Evolutionary conservation across 2,888 invertebrate genomes (phyloP), one percentile per base, ranked within the genome.

Genomic region (Dynastes hyllus): DNA sequence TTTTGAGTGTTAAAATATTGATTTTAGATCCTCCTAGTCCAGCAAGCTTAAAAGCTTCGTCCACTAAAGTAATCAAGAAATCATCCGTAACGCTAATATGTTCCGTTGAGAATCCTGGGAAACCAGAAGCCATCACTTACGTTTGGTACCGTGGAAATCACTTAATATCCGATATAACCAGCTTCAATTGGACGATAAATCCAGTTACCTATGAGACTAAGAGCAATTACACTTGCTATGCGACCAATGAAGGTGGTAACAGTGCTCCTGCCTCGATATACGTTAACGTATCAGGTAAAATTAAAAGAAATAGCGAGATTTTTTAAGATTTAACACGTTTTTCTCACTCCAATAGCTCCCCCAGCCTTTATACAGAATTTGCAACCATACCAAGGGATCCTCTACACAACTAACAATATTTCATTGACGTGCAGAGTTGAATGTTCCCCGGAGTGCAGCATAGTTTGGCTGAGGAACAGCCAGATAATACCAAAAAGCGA

Each of bases 141-240:
- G 93, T 94, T 75, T 97, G 97, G 97, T 92, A 93, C 84, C 93
- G 96, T 78, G 96, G 96, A 66, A 93, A 93, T 0, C 93, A 95
- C 70, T 91, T 93, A 22, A 92, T 96, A 37, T 92, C 92, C 78
- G 95, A 96, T 86, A 93, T 95, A 78, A 94, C 94, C 40, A 92
- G 94, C 3, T 92, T 93, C 81, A 94, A 93, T 85, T 95, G 95
- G 92, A 94, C 93, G 40, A 94, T 97, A 81, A 94, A 94, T 81
- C 95, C 96, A 0, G 97, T 96, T 13, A 94, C 95, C 11, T 90
- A 98, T 81, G 95, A 96, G 87, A 95, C 96, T 71, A 92, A 96
- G 81, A 95, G 96, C 84, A 96, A 96, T 91, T 97, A 97, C 90
- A 95, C 96, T 0, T 98, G 98, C 87, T 92, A 94, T 83, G 97